A percentile compares a stretch with the other conserved stretches of the same genome.
phyloP scores from a whole-genome alignment of 2,888 invertebrate genomes.

The Eledone cirrhosa region DNA sequence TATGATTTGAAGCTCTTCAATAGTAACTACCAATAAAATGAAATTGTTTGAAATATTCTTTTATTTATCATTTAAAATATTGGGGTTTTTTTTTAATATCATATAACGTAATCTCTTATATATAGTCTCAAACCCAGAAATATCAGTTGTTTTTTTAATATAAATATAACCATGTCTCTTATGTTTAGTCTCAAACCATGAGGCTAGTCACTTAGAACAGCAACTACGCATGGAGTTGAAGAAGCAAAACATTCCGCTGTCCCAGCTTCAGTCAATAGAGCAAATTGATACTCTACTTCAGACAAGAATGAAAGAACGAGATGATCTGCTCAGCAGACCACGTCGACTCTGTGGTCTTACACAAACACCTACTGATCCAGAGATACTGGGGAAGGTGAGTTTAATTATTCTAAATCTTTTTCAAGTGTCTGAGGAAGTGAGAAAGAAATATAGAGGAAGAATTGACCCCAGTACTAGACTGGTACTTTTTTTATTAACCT shows the following conservation, averaged over 20 bases:
- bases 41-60: no score
- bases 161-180: background rate
- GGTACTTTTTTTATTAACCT: no score
- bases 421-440: no score
- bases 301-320: constrained; percentile 47
- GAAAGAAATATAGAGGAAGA: no score
- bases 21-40: no score
- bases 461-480: no score
- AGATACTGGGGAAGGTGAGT: constrained; percentile 64
- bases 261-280: constrained; percentile 46
- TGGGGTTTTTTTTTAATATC: no score
- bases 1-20: no score
- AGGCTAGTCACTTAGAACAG: constrained; percentile 57
- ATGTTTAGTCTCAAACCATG: constrained; percentile 57
- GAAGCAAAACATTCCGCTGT: constrained; percentile 48
- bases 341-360: constrained; percentile 58
- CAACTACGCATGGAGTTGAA: constrained; percentile 53
- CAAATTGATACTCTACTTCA: constrained; percentile 51
- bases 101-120: background rate
- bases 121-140: constrained; percentile 60
- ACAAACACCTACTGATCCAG: constrained; percentile 53
- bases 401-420: no score
- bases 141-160: no score
- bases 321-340: constrained; percentile 46
- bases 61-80: no score